Evolutionary conservation across 2,797 vertebrate genomes (phyloP).

Genomic region (Glyptemys insculpta): DNA sequence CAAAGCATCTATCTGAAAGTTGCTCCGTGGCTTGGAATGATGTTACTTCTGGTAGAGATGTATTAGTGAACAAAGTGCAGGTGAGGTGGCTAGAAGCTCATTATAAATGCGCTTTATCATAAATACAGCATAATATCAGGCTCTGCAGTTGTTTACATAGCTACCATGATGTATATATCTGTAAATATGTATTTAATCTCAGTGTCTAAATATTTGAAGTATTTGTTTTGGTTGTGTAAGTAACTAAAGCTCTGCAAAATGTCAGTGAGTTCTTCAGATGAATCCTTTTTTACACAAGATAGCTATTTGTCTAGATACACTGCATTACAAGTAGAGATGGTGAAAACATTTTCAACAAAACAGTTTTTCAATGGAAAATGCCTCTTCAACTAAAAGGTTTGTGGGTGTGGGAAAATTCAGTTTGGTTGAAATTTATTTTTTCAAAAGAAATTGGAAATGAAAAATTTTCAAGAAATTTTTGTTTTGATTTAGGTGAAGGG

Average conservation of each 20-base stretch:
- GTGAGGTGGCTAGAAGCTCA: not conserved
- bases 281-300: not conserved
- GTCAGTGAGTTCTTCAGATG: not conserved
- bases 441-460: not conserved
- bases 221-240: not conserved
- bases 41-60: not conserved
- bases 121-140: not conserved
- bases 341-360: not conserved
- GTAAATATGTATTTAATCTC: not conserved
- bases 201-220: not conserved
- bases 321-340: not conserved
- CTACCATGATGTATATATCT: not conserved
- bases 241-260: not conserved
- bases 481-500: not conserved
- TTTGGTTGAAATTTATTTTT: not conserved
- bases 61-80: not conserved
- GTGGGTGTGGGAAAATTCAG: not conserved
- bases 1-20: not conserved
- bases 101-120: not conserved
- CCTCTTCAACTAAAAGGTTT: not conserved
- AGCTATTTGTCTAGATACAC: not conserved
- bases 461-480: not conserved
- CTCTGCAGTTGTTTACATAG: not conserved
- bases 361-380: not conserved
- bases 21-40: not conserved